Evolutionary conservation across 1,140 invertebrate genomes (phyloP).

Genomic region (Dendrolimus kikuchii): DNA sequence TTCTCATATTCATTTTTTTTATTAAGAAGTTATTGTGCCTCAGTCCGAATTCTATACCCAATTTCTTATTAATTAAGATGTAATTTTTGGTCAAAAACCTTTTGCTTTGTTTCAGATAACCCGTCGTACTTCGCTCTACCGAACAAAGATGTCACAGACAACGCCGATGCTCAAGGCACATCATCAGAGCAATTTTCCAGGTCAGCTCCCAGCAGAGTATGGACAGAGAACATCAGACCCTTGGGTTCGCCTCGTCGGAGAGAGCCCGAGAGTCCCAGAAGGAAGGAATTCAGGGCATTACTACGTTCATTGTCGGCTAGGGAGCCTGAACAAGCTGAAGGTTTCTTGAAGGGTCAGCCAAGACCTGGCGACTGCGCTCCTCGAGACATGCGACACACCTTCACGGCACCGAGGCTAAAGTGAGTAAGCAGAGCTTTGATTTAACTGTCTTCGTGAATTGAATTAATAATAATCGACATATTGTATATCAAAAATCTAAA

Average conservation of each 20-base stretch:
- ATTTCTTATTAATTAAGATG: no score
- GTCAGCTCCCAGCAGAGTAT: slow-evolving; percentile 51
- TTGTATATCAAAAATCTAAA: no score
- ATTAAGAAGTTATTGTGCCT: no score
- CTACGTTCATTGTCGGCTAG: slow-evolving; percentile 67
- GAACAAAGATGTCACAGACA: slow-evolving; percentile 54
- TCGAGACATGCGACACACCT: slow-evolving; percentile 59
- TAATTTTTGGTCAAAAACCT: no score
- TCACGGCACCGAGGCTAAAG: slow-evolving; percentile 60
- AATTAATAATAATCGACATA: no score
- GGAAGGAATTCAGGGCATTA: slow-evolving; percentile 68
- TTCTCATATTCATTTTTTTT: no score
- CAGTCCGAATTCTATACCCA: no score
- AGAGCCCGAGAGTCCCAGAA: slow-evolving; percentile 51
- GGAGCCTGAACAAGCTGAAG: slow-evolving; percentile 62
- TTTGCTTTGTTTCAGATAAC: slow-evolving; percentile 66
- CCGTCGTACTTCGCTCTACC: slow-evolving; percentile 73
- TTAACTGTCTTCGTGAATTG: neutral
- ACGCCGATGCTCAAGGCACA: slow-evolving; percentile 24
- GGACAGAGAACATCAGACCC: slow-evolving; percentile 42
- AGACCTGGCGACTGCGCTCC: slow-evolving; percentile 61
- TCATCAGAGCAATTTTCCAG: slow-evolving; percentile 44
- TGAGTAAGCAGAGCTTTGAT: slow-evolving; percentile 22
- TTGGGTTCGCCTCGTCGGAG: slow-evolving; percentile 46
- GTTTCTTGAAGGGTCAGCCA: slow-evolving; percentile 67